Evolutionary conservation across 2,113 vertebrate species (phyloP), one percentile per base, ranked within the genome.

Genomic region (Lethenteron reissneri): DNA sequence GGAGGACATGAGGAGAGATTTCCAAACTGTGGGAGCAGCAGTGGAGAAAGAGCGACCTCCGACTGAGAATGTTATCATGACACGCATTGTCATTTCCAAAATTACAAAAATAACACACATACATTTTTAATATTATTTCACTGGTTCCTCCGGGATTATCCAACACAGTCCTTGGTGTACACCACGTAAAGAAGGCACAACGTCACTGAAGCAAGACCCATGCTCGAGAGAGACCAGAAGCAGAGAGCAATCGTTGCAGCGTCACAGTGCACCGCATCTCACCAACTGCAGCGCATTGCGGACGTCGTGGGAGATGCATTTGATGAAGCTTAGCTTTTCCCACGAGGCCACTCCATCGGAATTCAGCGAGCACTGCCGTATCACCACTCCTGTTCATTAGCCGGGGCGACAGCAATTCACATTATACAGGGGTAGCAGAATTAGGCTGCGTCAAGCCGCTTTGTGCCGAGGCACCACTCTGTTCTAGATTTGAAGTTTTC

Each of bases 241-340:
- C 17, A 64, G 60, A 64, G 60, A 4, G 3, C 60, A 8, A 15
- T 6, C 60, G 17, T 14, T 7, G 14, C 14, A 64, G 14, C 4
- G 17, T 64, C 14, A 4, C 60, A 15, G 60, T 64, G 5, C 60
- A 64, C 64, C 9, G n/a, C n/a, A 3, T 9, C 64, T 25, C 25
- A 68, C 64, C 64, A 68, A 17, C 25, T 68, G n/a, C 64, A 17
- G n/a, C 11, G 25, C n/a, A 25, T n/a, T 11, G 64, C 25, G 25
- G 64, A 68, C 25, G 11, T 68, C 64, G 64, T 68, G 64, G 64
- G 64, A 68, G 64, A 68, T 11, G 64, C 64, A 68, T 25, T 11
- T 68, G n/a, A n/a, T 17, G 64, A 68, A 68, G 25, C 64, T 68
- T n/a, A 25, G 64, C 64, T 68, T 68, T 68, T 68, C 64, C 64